Conservation (phyloP, 2,797 vertebrate genomes). For the Hoplostethus atlanticus region DNA sequence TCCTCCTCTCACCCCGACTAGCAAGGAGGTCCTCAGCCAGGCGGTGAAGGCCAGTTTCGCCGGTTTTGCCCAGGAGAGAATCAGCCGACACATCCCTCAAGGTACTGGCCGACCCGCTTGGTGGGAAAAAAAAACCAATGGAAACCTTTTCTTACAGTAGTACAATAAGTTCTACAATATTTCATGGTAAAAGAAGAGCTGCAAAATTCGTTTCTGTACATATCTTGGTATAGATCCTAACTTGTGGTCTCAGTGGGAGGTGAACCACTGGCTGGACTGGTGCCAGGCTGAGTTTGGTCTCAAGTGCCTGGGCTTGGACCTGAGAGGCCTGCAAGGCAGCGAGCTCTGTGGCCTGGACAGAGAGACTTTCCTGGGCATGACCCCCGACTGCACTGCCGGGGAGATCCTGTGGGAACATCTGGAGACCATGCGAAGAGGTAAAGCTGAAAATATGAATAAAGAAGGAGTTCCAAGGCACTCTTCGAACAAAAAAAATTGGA, state of each 20-base stretch:
- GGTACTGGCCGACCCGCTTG: conserved; percentile 37
- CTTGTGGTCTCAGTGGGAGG: conserved; percentile 80
- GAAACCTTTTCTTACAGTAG: no score
- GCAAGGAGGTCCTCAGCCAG: conserved; percentile 80
- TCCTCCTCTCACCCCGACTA: conserved; percentile 79
- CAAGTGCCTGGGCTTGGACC: conserved; percentile 56
- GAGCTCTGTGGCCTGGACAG: conserved; percentile 75
- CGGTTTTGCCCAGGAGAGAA: conserved; percentile 76
- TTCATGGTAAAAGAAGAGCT: not conserved
- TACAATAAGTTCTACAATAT: not conserved
- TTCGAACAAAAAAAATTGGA: no score
- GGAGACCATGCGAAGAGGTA: conserved; percentile 79
- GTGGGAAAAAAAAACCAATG: no score
- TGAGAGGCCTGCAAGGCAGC: conserved; percentile 65
- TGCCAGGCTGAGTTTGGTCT: conserved; percentile 80
- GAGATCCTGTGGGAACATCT: conserved; percentile 85
- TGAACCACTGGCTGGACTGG: conserved; percentile 83
- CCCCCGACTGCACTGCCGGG: conserved; percentile 72
- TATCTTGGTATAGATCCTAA: conserved; percentile 65
- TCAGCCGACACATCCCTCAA: conserved; percentile 66
- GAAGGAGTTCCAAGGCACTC: not conserved
- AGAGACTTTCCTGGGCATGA: conserved; percentile 73
- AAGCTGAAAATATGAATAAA: not conserved
- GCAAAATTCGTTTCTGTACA: not conserved
- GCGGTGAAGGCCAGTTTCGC: conserved; percentile 76